Evolutionary conservation across 2,888 invertebrate species (phyloP).

Genomic region (Notocelia uddmanniana): DNA sequence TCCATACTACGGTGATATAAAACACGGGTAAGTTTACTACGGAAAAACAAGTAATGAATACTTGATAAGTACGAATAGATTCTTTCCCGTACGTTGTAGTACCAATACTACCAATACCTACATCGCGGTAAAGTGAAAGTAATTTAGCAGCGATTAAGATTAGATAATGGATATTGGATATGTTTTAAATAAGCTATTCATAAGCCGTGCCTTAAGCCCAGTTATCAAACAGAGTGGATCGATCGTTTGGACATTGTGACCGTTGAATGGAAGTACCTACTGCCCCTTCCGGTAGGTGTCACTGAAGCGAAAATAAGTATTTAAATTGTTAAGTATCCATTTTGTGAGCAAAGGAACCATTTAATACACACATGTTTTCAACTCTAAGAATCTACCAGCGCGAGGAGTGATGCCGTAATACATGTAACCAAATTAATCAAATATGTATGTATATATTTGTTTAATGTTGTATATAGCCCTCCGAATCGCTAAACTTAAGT

Average conservation of each 20-base stretch:
- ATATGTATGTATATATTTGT: too few species aligned
- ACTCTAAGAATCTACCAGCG: too few species aligned
- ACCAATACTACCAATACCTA: too few species aligned
- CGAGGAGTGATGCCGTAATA: too few species aligned
- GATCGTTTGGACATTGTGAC: conserved; percentile 16
- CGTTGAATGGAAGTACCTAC: conserved; percentile 8
- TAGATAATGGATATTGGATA: neutral
- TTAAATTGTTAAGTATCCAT: neutral
- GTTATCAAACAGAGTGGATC: conserved; percentile 26
- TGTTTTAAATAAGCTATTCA: conserved; percentile 20
- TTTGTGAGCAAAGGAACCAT: neutral
- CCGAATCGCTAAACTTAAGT: too few species aligned
- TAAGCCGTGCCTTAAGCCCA: conserved; percentile 18
- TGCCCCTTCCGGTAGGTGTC: conserved; percentile 26
- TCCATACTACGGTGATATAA: too few species aligned
- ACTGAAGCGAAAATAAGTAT: neutral
- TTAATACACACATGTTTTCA: too few species aligned
- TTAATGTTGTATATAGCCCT: too few species aligned
- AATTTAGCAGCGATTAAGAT: neutral
- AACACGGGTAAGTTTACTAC: too few species aligned
- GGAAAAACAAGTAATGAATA: too few species aligned
- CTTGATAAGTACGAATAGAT: too few species aligned
- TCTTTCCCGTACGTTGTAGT: neutral
- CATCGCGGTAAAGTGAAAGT: conserved; percentile 2
- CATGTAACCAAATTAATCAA: too few species aligned